Conservation (phyloP, 2,888 invertebrate species). For the Aspidapion aeneum region DNA sequence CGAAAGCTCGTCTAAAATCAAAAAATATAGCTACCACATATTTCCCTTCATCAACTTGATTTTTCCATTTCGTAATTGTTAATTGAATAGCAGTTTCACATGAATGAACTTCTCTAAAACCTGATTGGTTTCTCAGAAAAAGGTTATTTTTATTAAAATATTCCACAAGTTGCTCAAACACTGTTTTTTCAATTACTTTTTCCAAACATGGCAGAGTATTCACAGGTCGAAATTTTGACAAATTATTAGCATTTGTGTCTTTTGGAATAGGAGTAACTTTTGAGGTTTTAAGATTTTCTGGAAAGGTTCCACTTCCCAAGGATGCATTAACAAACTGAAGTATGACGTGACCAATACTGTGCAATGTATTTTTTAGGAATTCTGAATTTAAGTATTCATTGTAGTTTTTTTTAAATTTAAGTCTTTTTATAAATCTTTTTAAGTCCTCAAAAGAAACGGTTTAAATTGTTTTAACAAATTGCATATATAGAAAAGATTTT, state of each 20-base stretch:
- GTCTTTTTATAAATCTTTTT: too few relatives aligned
- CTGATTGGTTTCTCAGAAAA: not conserved
- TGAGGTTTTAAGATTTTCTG: not conserved
- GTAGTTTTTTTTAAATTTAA: too few relatives aligned
- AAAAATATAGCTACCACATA: not conserved
- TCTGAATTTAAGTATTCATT: too few relatives aligned
- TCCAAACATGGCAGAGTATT: slow-evolving; percentile 3
- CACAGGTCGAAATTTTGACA: slow-evolving; percentile 2
- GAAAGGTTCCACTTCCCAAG: too few relatives aligned
- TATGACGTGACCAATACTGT: too few relatives aligned
- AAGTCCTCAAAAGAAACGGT: too few relatives aligned
- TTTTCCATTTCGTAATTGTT: not conserved
- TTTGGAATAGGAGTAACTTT: slow-evolving; percentile 2
- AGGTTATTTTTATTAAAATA: slow-evolving; percentile 1
- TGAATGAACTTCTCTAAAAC: not conserved
- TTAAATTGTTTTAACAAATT: too few relatives aligned
- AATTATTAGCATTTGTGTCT: not conserved
- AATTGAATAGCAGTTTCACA: not conserved
- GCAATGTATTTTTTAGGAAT: too few relatives aligned
- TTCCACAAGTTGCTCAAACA: slow-evolving; percentile 1
- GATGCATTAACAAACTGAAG: too few relatives aligned
- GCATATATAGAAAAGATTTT: too few relatives aligned
- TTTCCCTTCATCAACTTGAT: not conserved
- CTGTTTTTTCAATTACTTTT: too few relatives aligned
- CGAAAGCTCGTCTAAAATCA: not conserved